phyloP scores from a whole-genome alignment of 2,888 invertebrate genomes.

The Drosophila lutescens region DNA sequence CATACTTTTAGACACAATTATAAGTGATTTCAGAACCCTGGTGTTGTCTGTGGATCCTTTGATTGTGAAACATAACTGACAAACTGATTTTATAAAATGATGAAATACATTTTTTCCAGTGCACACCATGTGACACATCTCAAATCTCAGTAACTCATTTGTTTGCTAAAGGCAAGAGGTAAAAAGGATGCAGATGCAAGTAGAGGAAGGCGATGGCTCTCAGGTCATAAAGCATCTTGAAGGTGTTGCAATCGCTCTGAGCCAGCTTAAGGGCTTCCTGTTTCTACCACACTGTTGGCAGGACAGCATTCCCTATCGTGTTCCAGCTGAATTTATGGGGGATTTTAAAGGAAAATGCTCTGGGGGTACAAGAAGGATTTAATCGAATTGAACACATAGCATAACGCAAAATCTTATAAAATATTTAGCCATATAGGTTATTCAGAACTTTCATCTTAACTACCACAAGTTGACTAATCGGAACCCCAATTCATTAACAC shows the following conservation, averaged over 20 bases:
- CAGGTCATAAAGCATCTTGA: conserved; percentile 26
- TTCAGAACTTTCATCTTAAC: too few relatives aligned
- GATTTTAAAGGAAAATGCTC: neutral
- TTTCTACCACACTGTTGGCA: conserved; percentile 3
- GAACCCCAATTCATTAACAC: too few relatives aligned
- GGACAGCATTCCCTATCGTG: neutral
- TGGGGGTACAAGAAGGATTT: neutral
- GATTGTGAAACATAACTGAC: too few relatives aligned
- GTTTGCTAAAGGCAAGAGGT: conserved; percentile 5
- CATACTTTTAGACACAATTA: too few relatives aligned
- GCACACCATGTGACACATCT: neutral
- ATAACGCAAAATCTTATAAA: too few relatives aligned
- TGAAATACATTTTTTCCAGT: neutral
- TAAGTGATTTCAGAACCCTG: too few relatives aligned
- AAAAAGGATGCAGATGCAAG: conserved; percentile 6
- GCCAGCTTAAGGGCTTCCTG: conserved; percentile 36
- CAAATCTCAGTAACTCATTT: conserved; percentile 13
- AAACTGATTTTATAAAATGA: too few relatives aligned
- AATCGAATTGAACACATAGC: neutral
- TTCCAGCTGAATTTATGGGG: conserved; percentile 2
- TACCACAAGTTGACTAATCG: too few relatives aligned
- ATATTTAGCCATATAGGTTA: too few relatives aligned
- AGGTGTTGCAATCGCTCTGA: conserved; percentile 33
- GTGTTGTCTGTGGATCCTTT: too few relatives aligned
- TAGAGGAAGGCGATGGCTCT: neutral